Percentiles rank a stretch among this genome's conserved stretches.
phyloP scores from a whole-genome alignment of 2,797 vertebrate genomes.

The Distichodus sexfasciatus region DNA sequence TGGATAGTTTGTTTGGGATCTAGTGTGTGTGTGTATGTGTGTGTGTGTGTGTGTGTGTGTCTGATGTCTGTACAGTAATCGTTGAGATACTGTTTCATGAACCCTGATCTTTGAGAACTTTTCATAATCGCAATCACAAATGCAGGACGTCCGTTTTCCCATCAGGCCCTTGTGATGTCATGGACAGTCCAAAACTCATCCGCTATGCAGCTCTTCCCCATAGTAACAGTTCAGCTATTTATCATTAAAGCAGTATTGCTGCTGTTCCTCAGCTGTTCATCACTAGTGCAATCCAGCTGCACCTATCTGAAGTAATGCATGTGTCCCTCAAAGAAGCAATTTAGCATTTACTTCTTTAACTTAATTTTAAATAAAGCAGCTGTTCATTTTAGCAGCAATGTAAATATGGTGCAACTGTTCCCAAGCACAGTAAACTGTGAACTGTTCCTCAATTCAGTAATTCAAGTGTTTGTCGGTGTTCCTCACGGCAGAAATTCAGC shows the following conservation, averaged over 20 bases:
- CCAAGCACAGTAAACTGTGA: too few relatives aligned
- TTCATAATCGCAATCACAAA: constrained; percentile 57
- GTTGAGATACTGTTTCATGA: constrained; percentile 65
- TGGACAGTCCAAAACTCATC: not conserved
- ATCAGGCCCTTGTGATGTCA: constrained; percentile 50
- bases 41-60: constrained; percentile 54
- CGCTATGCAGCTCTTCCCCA: not conserved
- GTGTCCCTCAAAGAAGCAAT: not conserved
- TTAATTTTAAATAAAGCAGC: too few relatives aligned
- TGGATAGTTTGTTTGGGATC: not conserved
- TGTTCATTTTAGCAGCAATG: not conserved
- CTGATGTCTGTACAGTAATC: constrained; percentile 54
- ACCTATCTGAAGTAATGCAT: not conserved
- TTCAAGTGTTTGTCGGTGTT: too few relatives aligned
- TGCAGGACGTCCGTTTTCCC: constrained; percentile 62
- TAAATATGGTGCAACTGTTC: too few relatives aligned
- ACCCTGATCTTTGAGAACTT: constrained; percentile 63
- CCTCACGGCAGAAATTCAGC: too few relatives aligned
- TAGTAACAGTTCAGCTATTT: not conserved
- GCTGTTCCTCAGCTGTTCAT: not conserved
- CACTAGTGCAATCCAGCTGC: not conserved
- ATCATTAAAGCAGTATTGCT: too few relatives aligned
- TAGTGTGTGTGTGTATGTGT: constrained; percentile 52
- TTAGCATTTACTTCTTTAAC: too few relatives aligned
- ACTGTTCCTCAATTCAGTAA: too few relatives aligned